phyloP scores from a whole-genome alignment of 2,113 vertebrate species.

The Zapornia atra region DNA sequence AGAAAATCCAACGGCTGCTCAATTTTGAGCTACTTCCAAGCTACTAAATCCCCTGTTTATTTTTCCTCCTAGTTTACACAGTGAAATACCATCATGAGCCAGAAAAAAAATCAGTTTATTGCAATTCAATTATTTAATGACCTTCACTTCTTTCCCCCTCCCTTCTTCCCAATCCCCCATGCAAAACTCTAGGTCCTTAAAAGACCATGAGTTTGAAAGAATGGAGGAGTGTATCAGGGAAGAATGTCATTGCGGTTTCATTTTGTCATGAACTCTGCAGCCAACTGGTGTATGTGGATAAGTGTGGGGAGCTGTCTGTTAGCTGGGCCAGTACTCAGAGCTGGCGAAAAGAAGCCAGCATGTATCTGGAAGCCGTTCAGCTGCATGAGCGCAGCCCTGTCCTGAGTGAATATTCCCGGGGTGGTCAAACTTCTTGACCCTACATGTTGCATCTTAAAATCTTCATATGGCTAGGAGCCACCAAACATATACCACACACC shows the following conservation, averaged over 20 bases:
- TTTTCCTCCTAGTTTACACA: conserved; percentile 70
- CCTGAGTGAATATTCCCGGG: neutral
- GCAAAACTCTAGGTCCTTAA: conserved; percentile 33
- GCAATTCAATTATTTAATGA: conserved; percentile 74
- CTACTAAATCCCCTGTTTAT: conserved; percentile 69
- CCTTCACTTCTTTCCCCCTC: conserved; percentile 7
- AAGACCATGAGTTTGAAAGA: neutral
- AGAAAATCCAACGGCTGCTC: conserved; percentile 62
- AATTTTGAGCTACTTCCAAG: conserved; percentile 68
- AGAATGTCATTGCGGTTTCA: neutral
- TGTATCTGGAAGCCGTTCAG: neutral
- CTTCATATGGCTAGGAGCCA: neutral
- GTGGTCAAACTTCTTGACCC: conserved; percentile 10
- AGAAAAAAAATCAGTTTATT: conserved; percentile 71
- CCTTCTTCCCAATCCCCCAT: neutral
- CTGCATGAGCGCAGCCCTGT: neutral
- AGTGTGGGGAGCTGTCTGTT: neutral
- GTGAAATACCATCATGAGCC: conserved; percentile 65
- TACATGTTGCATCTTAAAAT: neutral
- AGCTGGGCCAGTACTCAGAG: neutral
- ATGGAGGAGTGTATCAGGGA: neutral
- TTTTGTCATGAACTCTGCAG: neutral
- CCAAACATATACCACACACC: neutral
- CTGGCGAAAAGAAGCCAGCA: neutral
- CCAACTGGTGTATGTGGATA: neutral